Evolutionary conservation across 2,888 invertebrate species (phyloP).

Genomic region (Stramonita haemastoma): DNA sequence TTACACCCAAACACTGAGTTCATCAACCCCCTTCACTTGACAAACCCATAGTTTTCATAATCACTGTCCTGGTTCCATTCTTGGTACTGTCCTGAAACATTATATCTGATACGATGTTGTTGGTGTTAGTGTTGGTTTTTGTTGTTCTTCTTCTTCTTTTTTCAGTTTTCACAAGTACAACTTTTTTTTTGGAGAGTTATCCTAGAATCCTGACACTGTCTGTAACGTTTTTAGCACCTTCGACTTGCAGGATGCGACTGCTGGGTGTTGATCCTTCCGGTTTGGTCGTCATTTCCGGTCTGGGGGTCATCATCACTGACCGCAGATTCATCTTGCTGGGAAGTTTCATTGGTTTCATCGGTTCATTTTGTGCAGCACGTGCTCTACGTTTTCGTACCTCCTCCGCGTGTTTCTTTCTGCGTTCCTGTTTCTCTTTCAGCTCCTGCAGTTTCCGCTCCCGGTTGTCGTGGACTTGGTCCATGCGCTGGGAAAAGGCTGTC

Average conservation of each 20-base stretch:
- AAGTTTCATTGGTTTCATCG: constrained; percentile 39
- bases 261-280: not conserved
- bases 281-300: not conserved
- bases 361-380: constrained; percentile 50
- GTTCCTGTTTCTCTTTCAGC: constrained; percentile 65
- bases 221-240: not conserved
- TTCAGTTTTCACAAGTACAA: too few species aligned
- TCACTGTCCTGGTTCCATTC: too few species aligned
- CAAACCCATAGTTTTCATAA: too few species aligned
- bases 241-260: not conserved
- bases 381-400: constrained; percentile 68
- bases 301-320: not conserved
- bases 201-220: too few species aligned
- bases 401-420: constrained; percentile 67
- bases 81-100: too few species aligned
- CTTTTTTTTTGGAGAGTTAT: too few species aligned
- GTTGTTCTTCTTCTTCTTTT: not conserved
- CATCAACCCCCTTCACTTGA: too few species aligned
- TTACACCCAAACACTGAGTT: too few species aligned
- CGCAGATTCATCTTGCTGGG: not conserved
- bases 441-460: constrained; percentile 66
- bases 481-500: constrained; percentile 63
- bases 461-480: constrained; percentile 67
- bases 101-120: too few species aligned
- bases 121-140: too few species aligned